Percentiles rank a stretch among this genome's conserved stretches.
Evolutionary conservation across 1,140 invertebrate genomes (phyloP).

Genomic region (Gonatopus flavifemur): DNA sequence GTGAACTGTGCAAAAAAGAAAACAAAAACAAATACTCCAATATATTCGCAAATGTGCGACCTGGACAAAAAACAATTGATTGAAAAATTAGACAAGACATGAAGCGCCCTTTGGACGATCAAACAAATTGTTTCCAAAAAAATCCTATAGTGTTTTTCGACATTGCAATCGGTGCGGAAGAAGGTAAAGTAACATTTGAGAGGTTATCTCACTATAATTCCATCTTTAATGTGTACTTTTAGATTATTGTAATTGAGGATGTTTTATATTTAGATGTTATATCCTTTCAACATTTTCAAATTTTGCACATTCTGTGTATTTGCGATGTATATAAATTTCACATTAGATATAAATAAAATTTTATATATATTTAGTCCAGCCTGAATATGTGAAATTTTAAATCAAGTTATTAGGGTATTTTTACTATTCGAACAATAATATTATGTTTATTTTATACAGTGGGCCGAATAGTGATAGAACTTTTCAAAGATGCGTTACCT

Average conservation of each 20-base stretch:
- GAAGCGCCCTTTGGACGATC: conserved; percentile 16
- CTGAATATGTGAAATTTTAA: conserved; percentile 9
- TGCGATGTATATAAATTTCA: too few species aligned
- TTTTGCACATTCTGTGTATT: neutral
- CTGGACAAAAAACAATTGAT: neutral
- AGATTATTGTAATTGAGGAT: neutral
- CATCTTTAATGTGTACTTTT: conserved; percentile 12
- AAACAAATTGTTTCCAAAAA: neutral
- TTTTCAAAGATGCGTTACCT: conserved; percentile 84
- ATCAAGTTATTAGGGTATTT: conserved; percentile 13
- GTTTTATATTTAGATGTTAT: conserved; percentile 3
- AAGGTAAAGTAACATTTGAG: conserved; percentile 42
- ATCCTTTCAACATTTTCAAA: conserved; percentile 5
- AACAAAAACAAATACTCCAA: too few species aligned
- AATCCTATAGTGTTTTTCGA: conserved; percentile 71
- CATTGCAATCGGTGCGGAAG: conserved; percentile 65
- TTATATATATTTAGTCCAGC: too few species aligned
- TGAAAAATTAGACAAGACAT: conserved; percentile 15
- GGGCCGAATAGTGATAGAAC: conserved; percentile 79
- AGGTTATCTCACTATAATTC: conserved; percentile 25
- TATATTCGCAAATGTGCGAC: neutral
- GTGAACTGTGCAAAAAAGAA: too few species aligned
- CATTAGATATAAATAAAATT: too few species aligned
- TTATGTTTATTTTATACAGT: conserved; percentile 58
- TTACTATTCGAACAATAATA: conserved; percentile 9